Evolutionary conservation across 2,888 invertebrate genomes (phyloP).

Genomic region (Zelleria hepariella): DNA sequence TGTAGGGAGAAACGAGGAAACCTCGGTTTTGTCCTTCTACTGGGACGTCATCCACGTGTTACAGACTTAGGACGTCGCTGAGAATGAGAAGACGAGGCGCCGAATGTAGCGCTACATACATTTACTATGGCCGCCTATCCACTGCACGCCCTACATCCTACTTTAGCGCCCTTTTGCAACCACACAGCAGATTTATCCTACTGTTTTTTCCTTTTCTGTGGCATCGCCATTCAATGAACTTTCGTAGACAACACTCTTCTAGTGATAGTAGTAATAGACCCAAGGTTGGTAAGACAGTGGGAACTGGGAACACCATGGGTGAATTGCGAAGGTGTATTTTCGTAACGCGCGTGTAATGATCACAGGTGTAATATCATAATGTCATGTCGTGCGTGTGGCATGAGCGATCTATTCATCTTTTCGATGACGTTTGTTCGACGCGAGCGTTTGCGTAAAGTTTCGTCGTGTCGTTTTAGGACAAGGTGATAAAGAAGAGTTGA

Average conservation of each 20-base stretch:
- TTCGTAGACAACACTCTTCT: conserved; percentile 1
- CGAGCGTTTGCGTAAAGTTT: conserved; percentile 18
- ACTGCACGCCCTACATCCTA: no score
- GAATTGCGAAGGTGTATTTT: conserved; percentile 34
- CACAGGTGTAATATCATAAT: conserved; percentile 38
- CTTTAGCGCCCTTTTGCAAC: no score
- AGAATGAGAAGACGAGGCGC: no score
- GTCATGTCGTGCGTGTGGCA: conserved; percentile 24
- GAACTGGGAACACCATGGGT: conserved; percentile 33
- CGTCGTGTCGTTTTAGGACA: neutral
- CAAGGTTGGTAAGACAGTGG: conserved; percentile 43
- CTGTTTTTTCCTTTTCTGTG: no score
- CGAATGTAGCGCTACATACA: no score
- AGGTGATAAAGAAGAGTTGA: neutral
- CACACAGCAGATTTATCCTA: no score
- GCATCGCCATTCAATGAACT: conserved; percentile 28
- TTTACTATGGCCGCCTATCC: no score
- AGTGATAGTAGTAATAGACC: conserved; percentile 40
- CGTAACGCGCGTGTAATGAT: conserved; percentile 29
- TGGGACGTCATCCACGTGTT: no score
- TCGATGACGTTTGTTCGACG: neutral
- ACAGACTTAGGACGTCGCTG: no score
- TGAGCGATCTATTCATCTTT: neutral
- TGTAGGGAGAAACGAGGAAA: no score
- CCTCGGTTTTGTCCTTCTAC: no score